These are phyloP conservation scores for Corythoichthys intestinalis DNA, from an alignment of 2,113 vertebrate genomes.

Conservation along the genomic window DNA sequence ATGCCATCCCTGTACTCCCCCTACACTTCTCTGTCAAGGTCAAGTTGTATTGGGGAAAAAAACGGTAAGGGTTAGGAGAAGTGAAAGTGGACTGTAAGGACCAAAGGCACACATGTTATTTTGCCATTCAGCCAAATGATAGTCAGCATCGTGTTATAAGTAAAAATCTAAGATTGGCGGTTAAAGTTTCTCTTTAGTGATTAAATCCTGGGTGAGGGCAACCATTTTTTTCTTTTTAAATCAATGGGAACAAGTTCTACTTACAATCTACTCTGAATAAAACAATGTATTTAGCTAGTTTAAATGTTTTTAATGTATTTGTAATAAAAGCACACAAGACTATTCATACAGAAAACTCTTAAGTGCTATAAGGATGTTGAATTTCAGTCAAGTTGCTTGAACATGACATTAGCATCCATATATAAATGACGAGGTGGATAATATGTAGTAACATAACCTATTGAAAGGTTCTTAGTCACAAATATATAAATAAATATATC, in stretches of 20 bases:
- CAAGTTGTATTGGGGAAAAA: conserved; percentile 37
- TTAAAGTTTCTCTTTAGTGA: background rate
- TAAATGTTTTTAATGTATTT: conserved; percentile 33
- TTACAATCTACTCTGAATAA: background rate
- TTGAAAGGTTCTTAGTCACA: too few species aligned
- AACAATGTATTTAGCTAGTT: conserved; percentile 9
- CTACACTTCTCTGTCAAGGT: conserved; percentile 62
- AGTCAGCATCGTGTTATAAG: background rate
- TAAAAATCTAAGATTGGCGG: background rate
- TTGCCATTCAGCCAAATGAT: conserved; percentile 22
- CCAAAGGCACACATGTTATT: conserved; percentile 35
- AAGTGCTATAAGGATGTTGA: conserved; percentile 1
- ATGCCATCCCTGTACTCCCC: conserved; percentile 37
- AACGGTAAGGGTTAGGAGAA: conserved; percentile 29
- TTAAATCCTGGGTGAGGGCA: background rate
- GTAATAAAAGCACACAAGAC: conserved; percentile 39
- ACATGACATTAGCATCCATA: background rate
- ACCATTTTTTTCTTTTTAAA: too few species aligned
- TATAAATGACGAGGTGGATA: background rate
- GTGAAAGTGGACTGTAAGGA: conserved; percentile 23
- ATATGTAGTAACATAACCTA: background rate
- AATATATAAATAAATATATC: conserved; percentile 49
- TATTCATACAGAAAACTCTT: conserved; percentile 19
- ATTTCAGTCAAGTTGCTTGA: background rate
- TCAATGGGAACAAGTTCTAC: too few species aligned